phyloP scores from a whole-genome alignment of 1,140 invertebrate genomes.

The Drosophila sp. region DNA sequence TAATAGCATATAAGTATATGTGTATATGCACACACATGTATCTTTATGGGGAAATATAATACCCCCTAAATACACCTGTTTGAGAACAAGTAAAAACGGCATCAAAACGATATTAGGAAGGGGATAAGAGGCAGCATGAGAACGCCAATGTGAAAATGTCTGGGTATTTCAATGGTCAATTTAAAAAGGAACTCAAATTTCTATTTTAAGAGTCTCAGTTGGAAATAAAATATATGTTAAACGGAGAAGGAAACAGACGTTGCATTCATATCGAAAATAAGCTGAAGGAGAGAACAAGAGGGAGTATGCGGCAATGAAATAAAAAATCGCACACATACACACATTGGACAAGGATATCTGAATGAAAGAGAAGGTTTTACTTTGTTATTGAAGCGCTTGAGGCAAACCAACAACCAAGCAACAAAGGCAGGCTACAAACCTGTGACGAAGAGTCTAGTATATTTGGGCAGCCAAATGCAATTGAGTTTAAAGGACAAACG shows the following conservation, averaged over 20 bases:
- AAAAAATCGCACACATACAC: constrained; percentile 13
- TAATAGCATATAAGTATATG: no score
- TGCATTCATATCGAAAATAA: not conserved
- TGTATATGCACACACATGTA: no score
- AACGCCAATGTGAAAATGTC: no score
- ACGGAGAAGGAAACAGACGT: constrained; percentile 14
- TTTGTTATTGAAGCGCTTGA: constrained; percentile 40
- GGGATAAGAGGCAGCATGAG: no score
- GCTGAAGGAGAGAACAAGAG: not conserved
- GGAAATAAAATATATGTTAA: constrained; percentile 2
- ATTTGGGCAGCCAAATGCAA: constrained; percentile 50
- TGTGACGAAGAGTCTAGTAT: constrained; percentile 30
- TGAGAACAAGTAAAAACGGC: no score
- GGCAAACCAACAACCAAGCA: constrained; percentile 34
- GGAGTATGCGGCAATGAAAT: not conserved
- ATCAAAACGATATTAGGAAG: no score
- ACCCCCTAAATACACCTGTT: no score
- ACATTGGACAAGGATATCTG: constrained; percentile 14
- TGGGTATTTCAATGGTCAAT: no score
- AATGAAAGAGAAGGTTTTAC: constrained; percentile 45
- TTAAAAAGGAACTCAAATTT: no score
- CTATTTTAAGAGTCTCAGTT: no score
- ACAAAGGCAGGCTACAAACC: constrained; percentile 47
- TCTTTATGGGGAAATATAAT: no score
- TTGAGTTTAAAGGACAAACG: constrained; percentile 74